Base-by-base conservation (phyloP, 2,113 vertebrate species). In the Hemichromis elongatus region DNA sequence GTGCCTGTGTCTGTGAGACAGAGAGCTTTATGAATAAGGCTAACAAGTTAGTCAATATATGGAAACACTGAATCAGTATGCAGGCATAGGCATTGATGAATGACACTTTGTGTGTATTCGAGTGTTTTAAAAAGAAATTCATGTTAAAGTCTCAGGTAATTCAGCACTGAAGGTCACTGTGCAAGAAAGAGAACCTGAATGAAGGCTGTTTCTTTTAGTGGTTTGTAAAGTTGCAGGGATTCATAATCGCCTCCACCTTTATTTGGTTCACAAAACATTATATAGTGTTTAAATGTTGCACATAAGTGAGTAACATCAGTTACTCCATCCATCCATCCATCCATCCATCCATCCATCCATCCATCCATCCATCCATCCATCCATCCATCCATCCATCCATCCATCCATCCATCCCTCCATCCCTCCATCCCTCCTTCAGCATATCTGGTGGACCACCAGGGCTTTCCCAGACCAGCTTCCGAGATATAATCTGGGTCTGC, bases 41-140 rank as follows among this genome's bases (percentile, higher is more conserved):
- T 90, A 93, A 86, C 83, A 88, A 75, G 37, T 30, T 53, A 37
- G 28, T 78, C 81, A 85, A 82, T 91, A 73, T 54, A 85, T 91
- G 85, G 89, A 92, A 92, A 91, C 66, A 73, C 10, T 26, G 81
- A 79, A 81, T 61, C 37, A 18, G 21, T 4, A 24, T 18, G 28
- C 59, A 26, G 68, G 30, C 42, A 24, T 26, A 40, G 30, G 5
- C 16, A 30, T 8, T 45, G 59, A 79, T 47, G 75, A 77, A 56
- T 21, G 47, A 19, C 10, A 7, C 4, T 42, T 10, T 56, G 30
- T 40, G 47, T 82, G 6, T 6, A 13, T 40, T 40, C 55, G 56
- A 33, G 37, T 28, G n/a, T 45, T 82, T 19, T 35, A 54, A 56
- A 86, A 88, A 35, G 83, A 92, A 89, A 91, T 92, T 73, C 30